phyloP scores from a whole-genome alignment of 2,888 invertebrate species.

The Dolomedes plantarius region DNA sequence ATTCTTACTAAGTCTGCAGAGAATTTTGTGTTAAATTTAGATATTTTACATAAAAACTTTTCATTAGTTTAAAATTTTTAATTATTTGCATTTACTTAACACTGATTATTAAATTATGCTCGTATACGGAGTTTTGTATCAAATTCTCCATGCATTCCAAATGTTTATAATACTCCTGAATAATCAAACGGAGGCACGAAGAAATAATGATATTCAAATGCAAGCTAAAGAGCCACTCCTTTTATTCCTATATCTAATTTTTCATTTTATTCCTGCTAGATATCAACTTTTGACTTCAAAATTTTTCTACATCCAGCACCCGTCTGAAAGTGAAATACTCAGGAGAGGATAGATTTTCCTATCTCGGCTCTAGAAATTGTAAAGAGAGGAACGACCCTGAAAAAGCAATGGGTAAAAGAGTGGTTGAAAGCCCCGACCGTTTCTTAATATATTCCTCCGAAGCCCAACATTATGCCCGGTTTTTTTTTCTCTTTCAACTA shows the following conservation, averaged over 20 bases:
- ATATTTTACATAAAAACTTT: too few relatives aligned
- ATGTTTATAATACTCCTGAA: too few relatives aligned
- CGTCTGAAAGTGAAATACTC: slow-evolving; percentile 13
- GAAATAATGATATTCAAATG: not conserved
- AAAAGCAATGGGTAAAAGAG: not conserved
- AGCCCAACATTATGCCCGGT: slow-evolving; percentile 16
- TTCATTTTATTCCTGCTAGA: not conserved
- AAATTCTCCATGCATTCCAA: too few relatives aligned
- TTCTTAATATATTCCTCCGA: slow-evolving; percentile 30
- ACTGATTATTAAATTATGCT: too few relatives aligned
- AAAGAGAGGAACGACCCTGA: slow-evolving; percentile 3
- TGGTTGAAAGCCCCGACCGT: slow-evolving; percentile 17
- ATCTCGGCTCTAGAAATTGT: not conserved
- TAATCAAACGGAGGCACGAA: not conserved
- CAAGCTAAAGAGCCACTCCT: not conserved
- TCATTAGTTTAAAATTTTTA: too few relatives aligned
- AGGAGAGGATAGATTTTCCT: slow-evolving; percentile 38
- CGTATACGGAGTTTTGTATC: too few relatives aligned
- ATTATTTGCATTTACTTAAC: too few relatives aligned
- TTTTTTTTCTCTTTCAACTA: not conserved
- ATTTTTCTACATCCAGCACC: not conserved
- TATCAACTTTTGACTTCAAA: slow-evolving; percentile 8
- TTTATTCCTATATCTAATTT: not conserved
- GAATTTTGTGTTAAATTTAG: too few relatives aligned
- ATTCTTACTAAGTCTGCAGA: too few relatives aligned